Base-by-base conservation (phyloP, 2,888 invertebrate genomes). In the Aporophyla nigra region DNA sequence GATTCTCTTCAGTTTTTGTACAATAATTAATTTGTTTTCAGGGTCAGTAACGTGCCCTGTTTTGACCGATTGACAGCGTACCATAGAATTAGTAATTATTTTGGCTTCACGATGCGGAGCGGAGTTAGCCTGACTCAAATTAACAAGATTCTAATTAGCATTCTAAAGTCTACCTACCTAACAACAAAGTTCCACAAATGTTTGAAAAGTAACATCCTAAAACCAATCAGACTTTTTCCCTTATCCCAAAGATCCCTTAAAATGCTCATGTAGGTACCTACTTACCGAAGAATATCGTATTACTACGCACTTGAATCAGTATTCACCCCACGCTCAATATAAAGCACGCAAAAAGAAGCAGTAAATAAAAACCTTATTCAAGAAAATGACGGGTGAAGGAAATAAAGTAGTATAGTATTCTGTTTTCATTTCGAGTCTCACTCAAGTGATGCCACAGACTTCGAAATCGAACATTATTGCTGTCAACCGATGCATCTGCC, bases 301-400 rank as follows among this genome's bases (percentile, higher is more conserved):
- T 51, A 70, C 61, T 66, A 51, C 61, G 24, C 46, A 12, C 75
- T 75, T 71, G 27, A 75, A 87, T 87, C 77, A 70, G 77, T 87
- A 86, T 85, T 85, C 83, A 80, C 61, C 75, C 71, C 87, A 73
- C 63, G 72, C 54, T 70, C 78, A 33, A 63, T 74, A 83, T 71
- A 82, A 75, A 82, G 73, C 68, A 76, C 70, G 63, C 76, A 74
- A 76, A 75, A 75, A 74, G 51, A 61, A 59, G 49, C 19, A 66
- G 53, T 74, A 83, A 80, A 86, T 86, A 80, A 85, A 86, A 82
- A 71, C 75, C 58, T 63, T 72, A 72, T 82, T 79, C 65, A 65
- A 21, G 54, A 69, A 85, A 69, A 87, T 74, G 68, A 85, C 65
- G 68, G 53, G 75, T 69, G 63, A 76, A 68, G 24, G 56, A 73